phyloP scores from a whole-genome alignment of 2,797 vertebrate genomes.

The Alcedo quadribrachys region DNA sequence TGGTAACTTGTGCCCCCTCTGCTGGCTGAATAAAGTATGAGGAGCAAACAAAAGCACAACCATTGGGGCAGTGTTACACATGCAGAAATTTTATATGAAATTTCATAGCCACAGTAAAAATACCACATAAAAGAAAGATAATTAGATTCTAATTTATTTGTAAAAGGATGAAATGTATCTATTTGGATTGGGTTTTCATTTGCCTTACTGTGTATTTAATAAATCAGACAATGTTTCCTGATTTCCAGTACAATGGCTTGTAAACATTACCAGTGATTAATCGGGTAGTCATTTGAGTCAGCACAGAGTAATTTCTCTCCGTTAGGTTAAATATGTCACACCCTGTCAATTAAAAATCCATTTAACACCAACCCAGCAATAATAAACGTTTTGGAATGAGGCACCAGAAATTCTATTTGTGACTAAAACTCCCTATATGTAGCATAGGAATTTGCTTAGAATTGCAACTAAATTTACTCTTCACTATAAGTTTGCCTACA shows the following conservation, averaged over 20 bases:
- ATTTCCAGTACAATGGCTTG: conserved; percentile 32
- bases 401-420: neutral
- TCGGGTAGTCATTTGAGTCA: conserved; percentile 4
- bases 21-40: neutral
- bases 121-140: neutral
- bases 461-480: neutral
- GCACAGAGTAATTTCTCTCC: conserved; percentile 41
- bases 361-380: conserved; percentile 19
- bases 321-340: conserved; percentile 47
- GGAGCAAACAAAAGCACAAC: neutral
- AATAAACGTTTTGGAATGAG: conserved; percentile 12
- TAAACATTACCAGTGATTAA: conserved; percentile 52
- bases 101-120: neutral
- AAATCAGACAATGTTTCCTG: conserved; percentile 32
- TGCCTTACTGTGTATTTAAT: conserved; percentile 27
- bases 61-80: neutral
- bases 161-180: neutral
- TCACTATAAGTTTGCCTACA: neutral
- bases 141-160: conserved; percentile 23
- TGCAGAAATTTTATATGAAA: neutral
- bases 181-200: conserved; percentile 41
- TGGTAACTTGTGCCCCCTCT: conserved; percentile 54
- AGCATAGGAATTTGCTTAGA: neutral
- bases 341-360: conserved; percentile 45
- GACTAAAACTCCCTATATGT: neutral